A percentile compares a stretch with the other conserved stretches of the same genome.
These are phyloP conservation scores for Onychostoma macrolepis DNA, from an alignment of 2,113 vertebrate genomes.

Conservation along the genomic window DNA sequence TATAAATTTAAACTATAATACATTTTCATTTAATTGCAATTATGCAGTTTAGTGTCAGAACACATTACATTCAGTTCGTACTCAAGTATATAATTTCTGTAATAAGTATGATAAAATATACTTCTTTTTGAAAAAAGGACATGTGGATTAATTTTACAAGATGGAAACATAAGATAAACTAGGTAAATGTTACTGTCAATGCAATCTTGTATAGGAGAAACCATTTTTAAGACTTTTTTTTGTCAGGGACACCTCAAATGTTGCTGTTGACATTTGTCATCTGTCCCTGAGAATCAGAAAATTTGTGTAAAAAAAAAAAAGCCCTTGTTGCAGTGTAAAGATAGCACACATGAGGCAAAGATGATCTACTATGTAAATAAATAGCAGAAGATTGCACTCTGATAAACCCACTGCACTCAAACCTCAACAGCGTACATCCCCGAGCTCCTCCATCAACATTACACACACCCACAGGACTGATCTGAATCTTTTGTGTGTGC, in stretches of 20 bases:
- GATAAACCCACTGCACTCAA: neutral
- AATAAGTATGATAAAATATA: neutral
- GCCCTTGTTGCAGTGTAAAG: neutral
- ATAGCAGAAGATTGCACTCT: neutral
- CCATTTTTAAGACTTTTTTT: neutral
- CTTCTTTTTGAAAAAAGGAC: neutral
- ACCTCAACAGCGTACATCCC: neutral
- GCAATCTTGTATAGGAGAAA: neutral
- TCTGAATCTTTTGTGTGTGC: conserved; percentile 10
- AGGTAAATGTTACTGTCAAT: neutral
- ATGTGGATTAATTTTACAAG: neutral
- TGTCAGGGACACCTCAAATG: neutral
- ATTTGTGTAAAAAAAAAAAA: neutral
- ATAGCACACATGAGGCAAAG: neutral
- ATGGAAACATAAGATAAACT: neutral
- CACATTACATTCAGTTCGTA: neutral
- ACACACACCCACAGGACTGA: conserved; percentile 11
- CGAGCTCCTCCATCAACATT: conserved; percentile 16
- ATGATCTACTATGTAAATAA: neutral
- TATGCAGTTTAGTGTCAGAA: too few relatives aligned
- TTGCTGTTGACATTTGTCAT: neutral
- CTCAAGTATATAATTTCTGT: neutral
- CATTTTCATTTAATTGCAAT: too few relatives aligned
- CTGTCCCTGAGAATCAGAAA: neutral
- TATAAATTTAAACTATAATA: neutral